Conservation (phyloP, 2,888 invertebrate genomes). For the Tethea ocularis region DNA sequence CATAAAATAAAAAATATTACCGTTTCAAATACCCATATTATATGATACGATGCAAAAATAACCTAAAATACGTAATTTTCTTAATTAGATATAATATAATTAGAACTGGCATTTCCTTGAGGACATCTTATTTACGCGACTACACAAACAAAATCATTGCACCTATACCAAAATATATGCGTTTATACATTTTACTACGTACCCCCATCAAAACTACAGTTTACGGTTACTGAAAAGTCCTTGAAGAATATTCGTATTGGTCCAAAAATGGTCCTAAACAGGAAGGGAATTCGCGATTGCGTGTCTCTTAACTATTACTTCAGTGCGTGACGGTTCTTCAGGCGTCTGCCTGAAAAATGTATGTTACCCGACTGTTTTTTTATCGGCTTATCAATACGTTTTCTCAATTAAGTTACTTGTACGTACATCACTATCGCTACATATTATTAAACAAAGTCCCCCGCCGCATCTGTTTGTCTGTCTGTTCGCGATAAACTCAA, state of each 20-base stretch:
- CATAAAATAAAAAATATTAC: not conserved
- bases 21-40: not conserved
- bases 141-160: too few relatives aligned
- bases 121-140: too few relatives aligned
- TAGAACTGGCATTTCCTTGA: too few relatives aligned
- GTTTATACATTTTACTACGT: constrained; percentile 21
- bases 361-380: constrained; percentile 32
- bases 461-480: too few relatives aligned
- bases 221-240: constrained; percentile 57
- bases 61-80: too few relatives aligned
- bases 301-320: constrained; percentile 55
- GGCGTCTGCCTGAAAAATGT: constrained; percentile 59
- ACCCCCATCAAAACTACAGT: constrained; percentile 40
- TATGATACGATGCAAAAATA: not conserved
- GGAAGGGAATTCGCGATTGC: constrained; percentile 65
- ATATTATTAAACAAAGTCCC: too few relatives aligned
- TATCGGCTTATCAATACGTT: constrained; percentile 53
- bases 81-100: too few relatives aligned
- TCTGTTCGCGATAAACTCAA: too few relatives aligned
- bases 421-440: too few relatives aligned
- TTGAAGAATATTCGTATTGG: constrained; percentile 57
- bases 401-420: not conserved
- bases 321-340: constrained; percentile 59
- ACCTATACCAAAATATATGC: constrained; percentile 20
- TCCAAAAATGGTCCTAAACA: constrained; percentile 47